These are phyloP conservation scores for Tokudaia tokunoshimensis DNA, from an alignment of 2,797 vertebrate genomes.

Conservation along the genomic window DNA sequence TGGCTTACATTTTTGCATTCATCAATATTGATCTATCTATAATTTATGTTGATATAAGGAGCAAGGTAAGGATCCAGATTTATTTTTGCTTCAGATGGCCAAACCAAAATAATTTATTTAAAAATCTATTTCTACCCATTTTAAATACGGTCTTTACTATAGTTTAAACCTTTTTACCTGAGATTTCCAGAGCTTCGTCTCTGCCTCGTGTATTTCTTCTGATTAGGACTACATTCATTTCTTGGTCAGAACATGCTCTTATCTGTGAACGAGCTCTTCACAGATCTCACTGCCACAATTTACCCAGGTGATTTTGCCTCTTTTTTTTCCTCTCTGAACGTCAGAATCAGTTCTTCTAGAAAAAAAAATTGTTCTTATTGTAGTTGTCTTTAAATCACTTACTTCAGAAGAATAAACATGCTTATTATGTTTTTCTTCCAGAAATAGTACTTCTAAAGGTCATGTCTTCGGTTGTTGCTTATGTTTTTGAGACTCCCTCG, in stretches of 20 bases:
- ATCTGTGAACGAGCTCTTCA: not conserved
- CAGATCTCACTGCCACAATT: not conserved
- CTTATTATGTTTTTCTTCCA: conserved; percentile 33
- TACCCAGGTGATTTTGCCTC: not conserved
- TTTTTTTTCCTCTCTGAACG: conserved; percentile 40
- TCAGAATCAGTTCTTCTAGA: not conserved
- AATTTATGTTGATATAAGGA: conserved; percentile 24
- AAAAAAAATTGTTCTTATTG: conserved; percentile 44
- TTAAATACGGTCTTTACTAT: conserved; percentile 18
- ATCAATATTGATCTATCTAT: conserved; percentile 23
- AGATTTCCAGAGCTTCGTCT: not conserved
- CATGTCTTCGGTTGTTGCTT: not conserved
- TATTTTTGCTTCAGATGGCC: not conserved
- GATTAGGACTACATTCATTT: not conserved
- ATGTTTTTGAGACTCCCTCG: not conserved
- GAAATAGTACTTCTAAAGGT: not conserved
- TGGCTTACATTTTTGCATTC: conserved; percentile 20
- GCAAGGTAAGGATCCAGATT: conserved; percentile 23
- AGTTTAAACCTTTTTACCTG: not conserved
- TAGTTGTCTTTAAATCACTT: not conserved
- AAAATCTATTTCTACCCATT: conserved; percentile 41
- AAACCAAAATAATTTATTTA: conserved; percentile 36
- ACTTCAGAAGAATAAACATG: conserved; percentile 22
- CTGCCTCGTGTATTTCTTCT: not conserved
- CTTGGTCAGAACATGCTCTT: not conserved